Evolutionary conservation across 2,113 vertebrate genomes (phyloP), one percentile per base, ranked within the genome.

Genomic region (Dromaius novaehollandiae): DNA sequence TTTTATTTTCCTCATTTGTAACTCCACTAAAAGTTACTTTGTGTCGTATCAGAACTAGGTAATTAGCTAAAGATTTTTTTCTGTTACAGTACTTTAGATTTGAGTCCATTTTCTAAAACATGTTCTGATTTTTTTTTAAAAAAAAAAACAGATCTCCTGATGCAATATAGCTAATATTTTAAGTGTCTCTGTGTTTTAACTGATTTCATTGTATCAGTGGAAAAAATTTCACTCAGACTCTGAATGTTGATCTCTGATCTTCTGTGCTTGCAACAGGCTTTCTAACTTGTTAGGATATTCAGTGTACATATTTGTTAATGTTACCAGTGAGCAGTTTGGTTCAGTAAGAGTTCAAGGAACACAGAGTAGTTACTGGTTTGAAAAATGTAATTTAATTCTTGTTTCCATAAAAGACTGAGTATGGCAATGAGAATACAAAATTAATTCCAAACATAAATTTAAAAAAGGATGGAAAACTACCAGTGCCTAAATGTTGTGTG

Each of bases 401-500:
- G 4, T 63, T 83, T 86, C 51, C 3, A 0, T 86, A 46, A 36
- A 50, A 64, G 36, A 24, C 46, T 4, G 32, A 64, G n/a, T 46
- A 13, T 42, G 46, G 53, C 46, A 75, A 32, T 71, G n/a, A 32
- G 85, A 86, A 68, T 28, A 86, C 1, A 0, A 71, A 90, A 38
- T 56, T 44, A 16, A 64, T 91, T 93, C 68, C 58, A 61, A 71
- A 55, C 6, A 30, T 25, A 55, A 71, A 56, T 58, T 75, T 55
- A 42, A n/a, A 84, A 83, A 70, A 66, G 56, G 79, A 19, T 15
- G 50, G 40, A 83, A 68, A 92, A 34, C 20, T 40, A 36, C 38
- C 55, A 75, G 92, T 95, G 94, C 88, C 96, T 94, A 82, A 46
- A 34, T 48, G 17, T 79, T 71, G 30, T 53, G 79, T 94, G 75